Conservation (phyloP, 2,888 invertebrate species). For the Malthinus seriepunctatus region DNA sequence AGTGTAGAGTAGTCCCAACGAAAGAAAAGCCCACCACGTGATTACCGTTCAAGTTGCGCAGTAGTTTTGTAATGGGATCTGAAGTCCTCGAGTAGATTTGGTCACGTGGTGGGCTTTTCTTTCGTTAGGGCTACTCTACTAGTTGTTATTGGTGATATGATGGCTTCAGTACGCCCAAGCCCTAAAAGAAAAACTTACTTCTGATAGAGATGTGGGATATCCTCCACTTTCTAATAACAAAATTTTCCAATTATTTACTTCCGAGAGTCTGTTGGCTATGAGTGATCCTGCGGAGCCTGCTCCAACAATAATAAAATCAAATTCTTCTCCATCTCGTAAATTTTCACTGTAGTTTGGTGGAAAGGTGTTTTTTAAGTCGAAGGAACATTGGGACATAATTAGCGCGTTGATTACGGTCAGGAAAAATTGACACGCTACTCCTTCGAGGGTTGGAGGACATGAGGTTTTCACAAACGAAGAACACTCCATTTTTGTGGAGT, state of each 20-base stretch:
- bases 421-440: slow-evolving; percentile 40
- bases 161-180: too few species aligned
- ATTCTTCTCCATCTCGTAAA: slow-evolving; percentile 42
- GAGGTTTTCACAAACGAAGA: not conserved
- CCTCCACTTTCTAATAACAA: slow-evolving; percentile 60
- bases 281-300: slow-evolving; percentile 60
- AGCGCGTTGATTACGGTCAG: slow-evolving; percentile 45
- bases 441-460: not conserved
- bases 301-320: slow-evolving; percentile 60
- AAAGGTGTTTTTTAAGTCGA: not conserved
- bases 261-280: slow-evolving; percentile 56
- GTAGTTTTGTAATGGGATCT: too few species aligned
- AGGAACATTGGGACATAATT: not conserved
- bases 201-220: slow-evolving; percentile 54
- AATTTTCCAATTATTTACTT: slow-evolving; percentile 54
- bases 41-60: too few species aligned
- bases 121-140: too few species aligned
- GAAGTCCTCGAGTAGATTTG: too few species aligned
- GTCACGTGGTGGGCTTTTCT: too few species aligned
- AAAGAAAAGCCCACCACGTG: too few species aligned
- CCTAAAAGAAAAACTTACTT: slow-evolving; percentile 42
- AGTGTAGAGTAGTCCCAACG: too few species aligned
- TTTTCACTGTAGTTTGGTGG: slow-evolving; percentile 2
- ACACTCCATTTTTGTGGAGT: not conserved
- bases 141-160: too few species aligned